These are phyloP conservation scores for Thunnus thynnus DNA, from an alignment of 2,113 vertebrate species.

Conservation along the genomic window DNA sequence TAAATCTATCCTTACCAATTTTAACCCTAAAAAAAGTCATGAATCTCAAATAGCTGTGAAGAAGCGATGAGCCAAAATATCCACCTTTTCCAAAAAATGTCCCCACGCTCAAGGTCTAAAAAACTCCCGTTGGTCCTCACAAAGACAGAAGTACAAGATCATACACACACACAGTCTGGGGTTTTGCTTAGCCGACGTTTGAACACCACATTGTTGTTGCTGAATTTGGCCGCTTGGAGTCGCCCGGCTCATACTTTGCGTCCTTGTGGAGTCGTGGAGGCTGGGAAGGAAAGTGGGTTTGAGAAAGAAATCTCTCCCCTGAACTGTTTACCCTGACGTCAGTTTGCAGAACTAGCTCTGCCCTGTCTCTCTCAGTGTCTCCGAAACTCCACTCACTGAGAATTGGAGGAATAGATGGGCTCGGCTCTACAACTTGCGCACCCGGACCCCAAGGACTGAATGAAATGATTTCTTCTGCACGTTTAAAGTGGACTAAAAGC, in stretches of 20 bases:
- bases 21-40: too few species aligned
- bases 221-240: constrained; percentile 74
- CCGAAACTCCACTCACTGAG: constrained; percentile 74
- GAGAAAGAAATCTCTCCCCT: constrained; percentile 79
- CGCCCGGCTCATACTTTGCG: constrained; percentile 70
- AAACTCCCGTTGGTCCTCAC: too few species aligned
- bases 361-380: constrained; percentile 78
- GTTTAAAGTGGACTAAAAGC: constrained; percentile 86
- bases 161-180: not conserved
- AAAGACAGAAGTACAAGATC: too few species aligned
- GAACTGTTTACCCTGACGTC: constrained; percentile 88
- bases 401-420: constrained; percentile 76
- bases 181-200: constrained; percentile 22
- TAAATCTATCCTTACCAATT: too few species aligned
- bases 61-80: too few species aligned
- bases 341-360: constrained; percentile 82
- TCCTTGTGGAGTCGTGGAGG: not conserved
- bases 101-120: too few species aligned
- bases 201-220: constrained; percentile 31
- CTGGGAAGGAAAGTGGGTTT: constrained; percentile 69
- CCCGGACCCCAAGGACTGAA: constrained; percentile 72
- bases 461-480: constrained; percentile 74
- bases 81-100: too few species aligned
- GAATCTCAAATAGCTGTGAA: too few species aligned
- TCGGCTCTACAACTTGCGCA: constrained; percentile 61